Evolutionary conservation across 2,113 vertebrate genomes (phyloP).

Genomic region (Leucoraja erinaceus): DNA sequence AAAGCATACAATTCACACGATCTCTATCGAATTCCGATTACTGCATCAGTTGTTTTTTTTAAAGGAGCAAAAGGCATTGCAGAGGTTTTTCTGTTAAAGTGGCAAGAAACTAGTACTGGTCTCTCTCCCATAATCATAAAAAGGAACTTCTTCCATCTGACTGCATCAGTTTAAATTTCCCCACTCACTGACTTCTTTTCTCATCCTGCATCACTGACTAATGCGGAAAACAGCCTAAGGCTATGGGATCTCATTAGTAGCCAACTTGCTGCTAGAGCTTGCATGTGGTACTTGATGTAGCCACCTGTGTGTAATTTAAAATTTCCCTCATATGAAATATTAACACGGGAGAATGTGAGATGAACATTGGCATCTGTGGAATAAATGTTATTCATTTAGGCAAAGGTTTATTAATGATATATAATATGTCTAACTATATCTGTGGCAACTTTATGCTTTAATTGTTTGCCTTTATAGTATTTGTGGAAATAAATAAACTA

Average conservation of each 20-base stretch:
- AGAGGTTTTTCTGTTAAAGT: background rate
- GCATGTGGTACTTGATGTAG: constrained; percentile 1
- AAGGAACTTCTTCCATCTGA: background rate
- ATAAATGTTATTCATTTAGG: constrained; percentile 17
- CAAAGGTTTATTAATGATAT: background rate
- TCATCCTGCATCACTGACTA: background rate
- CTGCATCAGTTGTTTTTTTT: background rate
- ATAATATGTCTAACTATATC: background rate
- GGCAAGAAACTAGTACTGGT: background rate
- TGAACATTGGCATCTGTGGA: constrained; percentile 20
- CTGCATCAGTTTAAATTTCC: constrained; percentile 9
- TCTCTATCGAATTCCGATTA: background rate
- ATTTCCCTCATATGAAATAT: constrained; percentile 33
- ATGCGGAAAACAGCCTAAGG: constrained; percentile 14
- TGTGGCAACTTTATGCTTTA: background rate
- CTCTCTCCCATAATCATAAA: background rate
- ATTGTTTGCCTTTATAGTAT: background rate
- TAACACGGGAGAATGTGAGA: constrained; percentile 23
- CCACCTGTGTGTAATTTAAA: constrained; percentile 35
- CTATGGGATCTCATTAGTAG: constrained; percentile 24
- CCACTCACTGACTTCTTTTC: background rate
- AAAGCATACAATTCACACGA: background rate
- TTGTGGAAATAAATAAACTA: background rate
- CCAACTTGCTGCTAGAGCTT: constrained; percentile 13
- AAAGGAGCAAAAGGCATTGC: background rate